phyloP scores from a whole-genome alignment of 1,140 invertebrate genomes.

The roundworm (Caenorhabditis elegans) region WBcel235 BX284606.5:3614501-3615000 shows the following conservation, averaged over 20 bases:
- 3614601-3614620: conserved; percentile 55
- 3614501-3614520: not conserved
- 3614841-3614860: conserved; percentile 51
- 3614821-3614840: conserved; percentile 58
- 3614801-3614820: conserved; percentile 51
- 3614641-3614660: conserved; percentile 52
- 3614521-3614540: not conserved
- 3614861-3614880: conserved; percentile 52
- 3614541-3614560: not conserved
- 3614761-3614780: conserved; percentile 51
- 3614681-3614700: conserved; percentile 39
- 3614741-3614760: conserved; percentile 46
- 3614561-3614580: conserved; percentile 11
- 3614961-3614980: too few species aligned
- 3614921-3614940: conserved; percentile 60
- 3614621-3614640: conserved; percentile 56
- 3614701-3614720: conserved; percentile 50
- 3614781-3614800: conserved; percentile 57
- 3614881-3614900: conserved; percentile 62
- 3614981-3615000: too few species aligned
- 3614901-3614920: conserved; percentile 57
- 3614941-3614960: not conserved
- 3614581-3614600: conserved; percentile 54
- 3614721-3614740: conserved; percentile 56
- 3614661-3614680: conserved; percentile 42